phyloP scores from a whole-genome alignment of 2,113 vertebrate genomes.

The Riparia riparia region DNA sequence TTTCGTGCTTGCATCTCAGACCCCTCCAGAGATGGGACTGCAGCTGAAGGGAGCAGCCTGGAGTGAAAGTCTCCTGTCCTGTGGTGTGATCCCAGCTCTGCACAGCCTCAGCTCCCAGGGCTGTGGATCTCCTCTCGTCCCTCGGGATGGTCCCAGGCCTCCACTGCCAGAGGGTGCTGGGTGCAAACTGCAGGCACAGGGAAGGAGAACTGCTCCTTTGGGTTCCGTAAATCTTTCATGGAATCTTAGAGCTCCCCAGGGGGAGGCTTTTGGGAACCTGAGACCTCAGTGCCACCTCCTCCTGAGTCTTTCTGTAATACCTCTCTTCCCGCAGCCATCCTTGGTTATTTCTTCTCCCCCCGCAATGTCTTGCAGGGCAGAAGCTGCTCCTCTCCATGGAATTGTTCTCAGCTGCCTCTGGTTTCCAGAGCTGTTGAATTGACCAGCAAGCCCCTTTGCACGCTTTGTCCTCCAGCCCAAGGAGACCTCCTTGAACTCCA shows the following conservation, averaged over 20 bases:
- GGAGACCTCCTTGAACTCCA: neutral
- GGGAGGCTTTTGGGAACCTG: neutral
- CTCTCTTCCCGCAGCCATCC: neutral
- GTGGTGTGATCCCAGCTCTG: neutral
- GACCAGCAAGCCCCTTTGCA: neutral
- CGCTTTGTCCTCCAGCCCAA: neutral
- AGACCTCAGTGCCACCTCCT: neutral
- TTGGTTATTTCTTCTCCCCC: neutral
- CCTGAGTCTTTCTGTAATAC: neutral
- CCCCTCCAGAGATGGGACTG: neutral
- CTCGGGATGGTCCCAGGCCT: neutral
- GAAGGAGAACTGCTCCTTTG: neutral
- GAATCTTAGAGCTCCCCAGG: neutral
- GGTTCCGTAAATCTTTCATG: neutral
- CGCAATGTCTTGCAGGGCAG: fast-evolving
- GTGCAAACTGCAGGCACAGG: neutral
- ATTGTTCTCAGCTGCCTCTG: neutral
- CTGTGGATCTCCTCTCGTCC: fast-evolving
- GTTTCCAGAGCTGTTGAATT: neutral
- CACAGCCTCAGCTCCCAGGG: neutral
- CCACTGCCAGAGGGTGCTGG: neutral
- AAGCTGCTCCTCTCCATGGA: neutral
- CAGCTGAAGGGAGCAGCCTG: neutral
- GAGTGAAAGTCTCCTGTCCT: neutral
- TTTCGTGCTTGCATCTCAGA: neutral